Evolutionary conservation across 2,888 invertebrate genomes (phyloP).

Genomic region (Neuroscelio doddi): DNA sequence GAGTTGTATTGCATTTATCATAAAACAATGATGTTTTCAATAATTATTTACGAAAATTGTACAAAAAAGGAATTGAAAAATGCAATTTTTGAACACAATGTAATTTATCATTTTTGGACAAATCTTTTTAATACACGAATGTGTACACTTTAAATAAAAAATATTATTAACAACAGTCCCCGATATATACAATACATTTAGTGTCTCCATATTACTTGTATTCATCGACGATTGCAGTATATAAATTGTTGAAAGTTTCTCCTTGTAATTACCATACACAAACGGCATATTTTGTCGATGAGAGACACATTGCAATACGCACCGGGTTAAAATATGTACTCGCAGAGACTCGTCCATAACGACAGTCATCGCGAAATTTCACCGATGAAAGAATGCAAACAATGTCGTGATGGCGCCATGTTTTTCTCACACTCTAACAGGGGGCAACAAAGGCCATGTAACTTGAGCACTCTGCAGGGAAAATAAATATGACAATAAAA

Average conservation of each 20-base stretch:
- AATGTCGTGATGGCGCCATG: neutral
- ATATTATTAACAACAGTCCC: too few species aligned
- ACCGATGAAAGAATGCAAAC: neutral
- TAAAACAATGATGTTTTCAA: neutral
- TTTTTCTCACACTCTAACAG: neutral
- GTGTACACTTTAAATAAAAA: neutral
- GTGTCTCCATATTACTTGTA: too few species aligned
- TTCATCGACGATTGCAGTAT: neutral
- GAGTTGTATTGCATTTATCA: too few species aligned
- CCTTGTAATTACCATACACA: neutral
- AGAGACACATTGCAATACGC: neutral
- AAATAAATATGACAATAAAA: conserved; percentile 11
- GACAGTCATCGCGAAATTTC: neutral
- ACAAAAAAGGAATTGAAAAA: too few species aligned
- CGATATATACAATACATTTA: neutral
- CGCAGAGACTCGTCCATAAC: neutral
- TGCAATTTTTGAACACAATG: too few species aligned
- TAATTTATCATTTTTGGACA: too few species aligned
- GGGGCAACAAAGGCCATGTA: conserved; percentile 5
- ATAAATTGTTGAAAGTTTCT: neutral
- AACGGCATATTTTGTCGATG: conserved; percentile 1
- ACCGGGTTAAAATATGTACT: neutral
- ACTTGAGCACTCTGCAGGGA: neutral
- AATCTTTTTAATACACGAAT: too few species aligned
- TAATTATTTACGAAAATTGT: neutral